phyloP scores from a whole-genome alignment of 2,113 vertebrate species.

The Neolamprologus hecqui region DNA sequence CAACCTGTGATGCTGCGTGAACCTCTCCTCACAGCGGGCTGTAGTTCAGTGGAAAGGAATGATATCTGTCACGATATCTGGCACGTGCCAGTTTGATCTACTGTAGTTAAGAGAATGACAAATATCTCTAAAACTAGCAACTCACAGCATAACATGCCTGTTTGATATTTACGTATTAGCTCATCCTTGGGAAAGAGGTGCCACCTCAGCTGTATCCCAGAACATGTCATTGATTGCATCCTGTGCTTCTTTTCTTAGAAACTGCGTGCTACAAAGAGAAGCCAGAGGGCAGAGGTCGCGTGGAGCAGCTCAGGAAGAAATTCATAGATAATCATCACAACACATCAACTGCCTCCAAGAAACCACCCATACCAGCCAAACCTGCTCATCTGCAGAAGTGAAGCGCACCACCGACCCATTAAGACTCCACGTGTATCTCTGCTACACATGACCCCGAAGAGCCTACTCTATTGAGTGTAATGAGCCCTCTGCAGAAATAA shows the following conservation, averaged over 20 bases:
- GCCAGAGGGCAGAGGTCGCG: neutral
- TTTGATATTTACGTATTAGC: neutral
- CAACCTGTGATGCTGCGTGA: neutral
- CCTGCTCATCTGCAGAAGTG: conserved; percentile 48
- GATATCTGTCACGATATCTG: neutral
- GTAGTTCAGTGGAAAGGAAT: neutral
- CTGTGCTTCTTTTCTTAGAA: neutral
- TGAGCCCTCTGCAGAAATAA: neutral
- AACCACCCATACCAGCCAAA: conserved; percentile 51
- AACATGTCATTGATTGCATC: neutral
- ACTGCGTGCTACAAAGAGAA: neutral
- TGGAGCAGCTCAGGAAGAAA: conserved; percentile 49
- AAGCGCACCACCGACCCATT: neutral
- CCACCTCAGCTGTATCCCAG: neutral
- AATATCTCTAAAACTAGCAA: neutral
- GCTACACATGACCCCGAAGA: neutral
- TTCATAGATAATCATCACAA: conserved; percentile 4
- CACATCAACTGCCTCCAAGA: neutral
- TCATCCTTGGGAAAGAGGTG: neutral
- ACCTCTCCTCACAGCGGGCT: neutral
- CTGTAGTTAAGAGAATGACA: neutral
- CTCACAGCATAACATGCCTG: neutral
- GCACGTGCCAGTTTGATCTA: neutral
- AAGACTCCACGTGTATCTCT: neutral
- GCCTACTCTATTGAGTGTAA: neutral